Conservation (phyloP, 2,797 vertebrate genomes). For the Girardinus metallicus region DNA sequence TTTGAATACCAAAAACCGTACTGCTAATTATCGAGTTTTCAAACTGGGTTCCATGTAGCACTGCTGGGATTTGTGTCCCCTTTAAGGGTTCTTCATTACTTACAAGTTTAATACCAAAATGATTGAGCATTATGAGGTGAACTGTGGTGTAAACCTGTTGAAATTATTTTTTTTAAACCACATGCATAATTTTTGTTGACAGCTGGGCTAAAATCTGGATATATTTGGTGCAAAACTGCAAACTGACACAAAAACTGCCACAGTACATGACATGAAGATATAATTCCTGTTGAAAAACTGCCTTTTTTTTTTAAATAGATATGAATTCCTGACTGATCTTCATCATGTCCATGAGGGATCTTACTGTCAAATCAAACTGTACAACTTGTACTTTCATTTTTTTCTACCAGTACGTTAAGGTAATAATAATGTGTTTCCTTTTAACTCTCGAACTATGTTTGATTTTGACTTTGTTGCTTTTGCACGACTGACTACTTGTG, state of each 20-base stretch:
- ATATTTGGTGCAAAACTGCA: background rate
- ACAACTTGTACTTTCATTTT: background rate
- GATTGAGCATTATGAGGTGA: background rate
- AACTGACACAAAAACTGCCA: background rate
- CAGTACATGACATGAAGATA: background rate
- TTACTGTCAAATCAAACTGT: background rate
- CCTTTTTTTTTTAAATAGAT: background rate
- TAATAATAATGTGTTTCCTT: background rate
- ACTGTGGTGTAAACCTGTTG: background rate
- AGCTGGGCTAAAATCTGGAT: background rate
- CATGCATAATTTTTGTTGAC: background rate
- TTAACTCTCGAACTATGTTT: background rate
- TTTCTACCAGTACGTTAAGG: background rate
- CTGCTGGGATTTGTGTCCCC: background rate
- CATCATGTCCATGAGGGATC: background rate
- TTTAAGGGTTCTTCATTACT: background rate
- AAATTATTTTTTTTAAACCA: background rate
- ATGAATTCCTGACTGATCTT: background rate
- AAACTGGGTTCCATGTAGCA: background rate
- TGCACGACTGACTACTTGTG: background rate
- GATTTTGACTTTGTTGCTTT: background rate
- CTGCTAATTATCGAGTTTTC: background rate
- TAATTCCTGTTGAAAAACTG: background rate
- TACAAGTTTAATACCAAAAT: background rate
- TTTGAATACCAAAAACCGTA: background rate